Conservation (phyloP, 2,113 vertebrate species). For the Calcarius ornatus region DNA sequence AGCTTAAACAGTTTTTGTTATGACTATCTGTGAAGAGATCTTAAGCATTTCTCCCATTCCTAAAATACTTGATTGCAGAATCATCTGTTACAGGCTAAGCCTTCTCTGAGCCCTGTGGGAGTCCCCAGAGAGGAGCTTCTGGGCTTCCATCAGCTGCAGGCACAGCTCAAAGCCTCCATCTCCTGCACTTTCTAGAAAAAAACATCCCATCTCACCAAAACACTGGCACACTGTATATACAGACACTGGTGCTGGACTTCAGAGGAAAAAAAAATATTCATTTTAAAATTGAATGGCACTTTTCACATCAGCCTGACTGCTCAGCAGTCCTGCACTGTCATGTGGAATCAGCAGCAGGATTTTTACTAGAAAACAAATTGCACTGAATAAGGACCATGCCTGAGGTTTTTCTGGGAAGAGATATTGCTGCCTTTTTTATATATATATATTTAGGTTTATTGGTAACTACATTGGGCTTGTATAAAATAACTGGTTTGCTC, state of each 20-base stretch:
- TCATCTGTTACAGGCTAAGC: neutral
- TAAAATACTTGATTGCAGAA: neutral
- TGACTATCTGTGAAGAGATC: neutral
- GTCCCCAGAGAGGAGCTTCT: neutral
- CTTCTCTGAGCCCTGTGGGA: neutral
- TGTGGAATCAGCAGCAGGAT: neutral
- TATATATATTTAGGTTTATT: neutral
- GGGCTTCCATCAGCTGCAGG: neutral
- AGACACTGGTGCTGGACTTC: neutral
- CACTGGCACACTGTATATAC: neutral
- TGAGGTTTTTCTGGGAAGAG: neutral
- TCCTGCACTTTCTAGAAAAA: neutral
- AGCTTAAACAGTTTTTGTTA: neutral
- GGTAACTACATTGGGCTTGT: neutral
- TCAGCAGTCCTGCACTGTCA: neutral
- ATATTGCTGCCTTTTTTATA: neutral
- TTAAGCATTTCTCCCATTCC: neutral
- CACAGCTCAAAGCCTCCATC: neutral
- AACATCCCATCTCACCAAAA: neutral
- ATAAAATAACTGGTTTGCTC: neutral
- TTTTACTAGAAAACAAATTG: neutral
- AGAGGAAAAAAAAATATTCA: neutral
- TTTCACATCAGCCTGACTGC: neutral
- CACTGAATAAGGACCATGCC: neutral
- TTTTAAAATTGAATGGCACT: neutral